A percentile compares a stretch with the other conserved stretches of the same genome.
Conservation (phyloP, 53 echinoderm and acorn worm species). For the Luidia sarsii region DNA sequence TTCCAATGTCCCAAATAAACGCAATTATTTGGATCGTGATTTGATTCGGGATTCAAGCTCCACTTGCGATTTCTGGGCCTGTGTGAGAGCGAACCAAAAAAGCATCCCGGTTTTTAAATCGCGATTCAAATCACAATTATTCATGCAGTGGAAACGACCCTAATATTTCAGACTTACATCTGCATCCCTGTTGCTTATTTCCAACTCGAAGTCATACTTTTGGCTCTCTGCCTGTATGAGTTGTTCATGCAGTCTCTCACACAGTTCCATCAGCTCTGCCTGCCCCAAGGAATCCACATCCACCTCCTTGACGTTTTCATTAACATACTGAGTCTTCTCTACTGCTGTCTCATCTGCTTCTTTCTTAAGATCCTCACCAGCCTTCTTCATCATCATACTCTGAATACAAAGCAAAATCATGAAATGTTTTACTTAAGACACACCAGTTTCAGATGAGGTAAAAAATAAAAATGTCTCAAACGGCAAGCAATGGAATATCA, state of each 20-base stretch:
- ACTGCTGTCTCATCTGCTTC: constrained; percentile 70
- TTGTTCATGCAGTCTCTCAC: constrained; percentile 75
- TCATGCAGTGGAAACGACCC: no score
- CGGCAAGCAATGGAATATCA: no score
- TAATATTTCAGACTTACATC: no score
- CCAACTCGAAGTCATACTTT: constrained; percentile 84
- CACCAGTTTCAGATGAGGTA: not conserved
- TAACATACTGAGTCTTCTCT: constrained; percentile 67
- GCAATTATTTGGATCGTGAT: no score
- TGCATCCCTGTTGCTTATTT: constrained; percentile 73
- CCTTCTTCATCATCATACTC: constrained; percentile 93
- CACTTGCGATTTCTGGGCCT: no score
- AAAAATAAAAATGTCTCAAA: no score
- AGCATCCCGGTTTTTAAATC: no score
- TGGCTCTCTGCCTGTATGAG: constrained; percentile 76
- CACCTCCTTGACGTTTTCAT: constrained; percentile 66
- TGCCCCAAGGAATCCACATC: constrained; percentile 68
- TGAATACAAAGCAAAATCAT: not conserved
- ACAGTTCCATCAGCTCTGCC: constrained; percentile 64
- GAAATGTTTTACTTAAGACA: not conserved
- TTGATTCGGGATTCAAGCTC: no score
- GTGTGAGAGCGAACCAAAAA: no score
- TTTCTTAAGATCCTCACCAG: constrained; percentile 75
- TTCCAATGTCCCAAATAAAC: no score
- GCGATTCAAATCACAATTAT: no score